Conservation (phyloP, 2,797 vertebrate genomes). For the Sebastes melanostomus region DNA sequence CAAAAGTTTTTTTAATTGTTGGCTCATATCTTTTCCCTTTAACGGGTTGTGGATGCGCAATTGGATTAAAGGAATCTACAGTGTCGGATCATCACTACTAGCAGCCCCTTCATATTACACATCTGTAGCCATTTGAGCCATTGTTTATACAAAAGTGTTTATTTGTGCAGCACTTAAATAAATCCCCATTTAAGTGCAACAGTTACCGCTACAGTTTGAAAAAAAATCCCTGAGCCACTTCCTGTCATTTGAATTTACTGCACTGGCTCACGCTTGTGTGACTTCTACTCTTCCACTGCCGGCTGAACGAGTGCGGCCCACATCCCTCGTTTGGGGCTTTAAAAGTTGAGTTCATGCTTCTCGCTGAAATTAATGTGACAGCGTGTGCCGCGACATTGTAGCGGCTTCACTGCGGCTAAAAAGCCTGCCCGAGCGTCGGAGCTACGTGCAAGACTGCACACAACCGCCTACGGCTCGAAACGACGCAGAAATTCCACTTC, state of each 20-base stretch:
- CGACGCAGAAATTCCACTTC: neutral
- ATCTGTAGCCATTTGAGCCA: neutral
- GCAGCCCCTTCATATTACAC: neutral
- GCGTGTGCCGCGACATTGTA: neutral
- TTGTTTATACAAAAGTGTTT: neutral
- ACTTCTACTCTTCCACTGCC: neutral
- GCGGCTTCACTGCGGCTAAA: neutral
- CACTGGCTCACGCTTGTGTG: neutral
- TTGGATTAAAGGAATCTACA: neutral
- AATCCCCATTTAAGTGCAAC: neutral
- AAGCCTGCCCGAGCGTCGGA: neutral
- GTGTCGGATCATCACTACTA: neutral
- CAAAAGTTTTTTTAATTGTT: neutral
- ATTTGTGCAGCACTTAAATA: neutral
- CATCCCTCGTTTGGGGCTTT: conserved; percentile 18
- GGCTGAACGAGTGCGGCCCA: neutral
- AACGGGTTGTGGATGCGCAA: neutral
- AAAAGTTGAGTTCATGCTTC: conserved; percentile 10
- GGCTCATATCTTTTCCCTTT: neutral
- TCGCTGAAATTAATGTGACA: conserved; percentile 32
- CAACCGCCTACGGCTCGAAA: neutral
- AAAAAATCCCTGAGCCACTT: conserved; percentile 15
- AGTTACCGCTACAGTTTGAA: neutral
- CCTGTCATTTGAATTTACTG: conserved; percentile 38
- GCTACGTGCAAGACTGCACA: neutral